Conservation (phyloP, 30 jellyfish, hydroid and myxozoan species). For the Phacellophora camtschatica region DNA sequence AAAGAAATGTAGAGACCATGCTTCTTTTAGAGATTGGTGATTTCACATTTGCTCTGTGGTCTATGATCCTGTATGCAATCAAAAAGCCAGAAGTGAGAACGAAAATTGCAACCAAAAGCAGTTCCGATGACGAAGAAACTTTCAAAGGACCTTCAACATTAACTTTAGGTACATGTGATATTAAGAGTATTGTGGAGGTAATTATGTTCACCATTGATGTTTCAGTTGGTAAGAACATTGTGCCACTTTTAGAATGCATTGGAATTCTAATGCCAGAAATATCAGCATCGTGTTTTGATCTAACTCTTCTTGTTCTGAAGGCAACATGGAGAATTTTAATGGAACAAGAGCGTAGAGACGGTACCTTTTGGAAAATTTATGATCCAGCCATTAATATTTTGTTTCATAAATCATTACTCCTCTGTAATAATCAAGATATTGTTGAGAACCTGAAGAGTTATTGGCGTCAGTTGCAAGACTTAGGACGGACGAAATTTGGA, state of each 20-base stretch:
- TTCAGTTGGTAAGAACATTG: conserved; percentile 55
- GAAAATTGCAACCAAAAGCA: not conserved
- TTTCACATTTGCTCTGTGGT: not conserved
- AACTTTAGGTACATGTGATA: conserved; percentile 2
- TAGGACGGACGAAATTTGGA: conserved; percentile 72
- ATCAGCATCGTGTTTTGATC: not conserved
- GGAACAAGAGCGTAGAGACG: conserved; percentile 64
- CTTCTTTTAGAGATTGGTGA: not conserved
- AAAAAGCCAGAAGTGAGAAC: not conserved
- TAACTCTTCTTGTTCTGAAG: conserved; percentile 7
- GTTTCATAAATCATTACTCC: conserved; percentile 42
- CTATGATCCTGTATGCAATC: not conserved
- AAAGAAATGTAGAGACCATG: not conserved
- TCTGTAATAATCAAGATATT: not conserved
- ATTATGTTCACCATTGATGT: conserved; percentile 28
- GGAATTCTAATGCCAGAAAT: conserved; percentile 21
- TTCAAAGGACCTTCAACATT: not conserved
- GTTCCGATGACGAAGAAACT: not conserved
- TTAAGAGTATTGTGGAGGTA: not conserved
- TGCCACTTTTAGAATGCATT: conserved; percentile 59
- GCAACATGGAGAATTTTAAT: conserved; percentile 55
- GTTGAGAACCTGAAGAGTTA: not conserved
- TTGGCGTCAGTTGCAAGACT: conserved; percentile 62
- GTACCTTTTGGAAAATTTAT: conserved; percentile 67
- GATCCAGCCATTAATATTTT: conserved; percentile 41